Percentiles rank a stretch among this genome's conserved stretches.
phyloP scores from a whole-genome alignment of 2,888 invertebrate species.

The Xylota segnis region DNA sequence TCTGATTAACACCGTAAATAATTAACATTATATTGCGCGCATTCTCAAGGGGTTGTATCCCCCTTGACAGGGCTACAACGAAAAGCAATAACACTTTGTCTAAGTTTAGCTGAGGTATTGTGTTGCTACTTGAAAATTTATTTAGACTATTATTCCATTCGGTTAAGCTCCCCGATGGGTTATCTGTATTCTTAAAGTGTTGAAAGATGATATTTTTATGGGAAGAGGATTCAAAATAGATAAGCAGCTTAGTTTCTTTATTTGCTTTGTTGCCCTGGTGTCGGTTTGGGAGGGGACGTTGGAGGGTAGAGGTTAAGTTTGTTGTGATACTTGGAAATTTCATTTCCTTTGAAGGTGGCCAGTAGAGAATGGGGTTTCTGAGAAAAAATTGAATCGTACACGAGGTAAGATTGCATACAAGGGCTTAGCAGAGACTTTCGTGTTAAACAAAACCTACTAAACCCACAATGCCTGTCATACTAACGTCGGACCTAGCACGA shows the following conservation, averaged over 20 bases:
- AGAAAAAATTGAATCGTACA: too few relatives aligned
- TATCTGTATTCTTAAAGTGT: slow-evolving; percentile 44
- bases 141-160: slow-evolving; percentile 65
- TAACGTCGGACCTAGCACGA: too few relatives aligned
- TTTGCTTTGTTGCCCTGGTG: not conserved
- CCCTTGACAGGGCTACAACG: slow-evolving; percentile 29
- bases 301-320: not conserved
- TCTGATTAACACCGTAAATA: slow-evolving; percentile 73
- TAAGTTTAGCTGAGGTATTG: slow-evolving; percentile 68
- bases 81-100: slow-evolving; percentile 74
- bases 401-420: too few relatives aligned
- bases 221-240: slow-evolving; percentile 38
- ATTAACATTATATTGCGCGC: slow-evolving; percentile 58
- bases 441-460: too few relatives aligned
- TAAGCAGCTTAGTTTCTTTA: slow-evolving; percentile 52
- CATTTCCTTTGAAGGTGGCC: too few relatives aligned
- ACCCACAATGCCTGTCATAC: too few relatives aligned
- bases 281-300: not conserved
- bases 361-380: too few relatives aligned
- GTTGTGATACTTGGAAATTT: not conserved
- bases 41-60: slow-evolving; percentile 42
- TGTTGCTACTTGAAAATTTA: slow-evolving; percentile 74
- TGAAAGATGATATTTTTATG: slow-evolving; percentile 72
- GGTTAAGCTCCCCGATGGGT: slow-evolving; percentile 35
- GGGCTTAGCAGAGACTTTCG: too few relatives aligned